These are phyloP conservation scores for Ceyx cyanopectus DNA, from an alignment of 2,113 vertebrate genomes.

Conservation along the genomic window DNA sequence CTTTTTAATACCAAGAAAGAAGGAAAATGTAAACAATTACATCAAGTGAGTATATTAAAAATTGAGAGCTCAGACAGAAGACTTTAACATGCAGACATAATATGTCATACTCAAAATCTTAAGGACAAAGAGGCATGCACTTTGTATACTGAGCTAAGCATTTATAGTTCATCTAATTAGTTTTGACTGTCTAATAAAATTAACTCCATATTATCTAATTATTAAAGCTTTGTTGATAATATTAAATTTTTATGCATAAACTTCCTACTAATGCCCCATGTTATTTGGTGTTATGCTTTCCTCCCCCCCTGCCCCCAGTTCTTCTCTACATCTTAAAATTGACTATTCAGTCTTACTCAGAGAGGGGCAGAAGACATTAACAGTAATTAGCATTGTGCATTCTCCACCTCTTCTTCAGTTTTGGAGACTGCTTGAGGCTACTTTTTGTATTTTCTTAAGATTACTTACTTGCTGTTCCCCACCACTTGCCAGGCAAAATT, in stretches of 20 bases:
- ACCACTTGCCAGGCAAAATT: background rate
- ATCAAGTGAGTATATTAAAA: background rate
- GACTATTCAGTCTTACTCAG: background rate
- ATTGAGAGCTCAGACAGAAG: background rate
- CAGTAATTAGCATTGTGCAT: background rate
- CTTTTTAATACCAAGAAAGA: background rate
- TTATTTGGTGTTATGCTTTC: rapidly evolving
- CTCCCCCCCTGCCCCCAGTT: background rate
- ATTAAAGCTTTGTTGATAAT: background rate
- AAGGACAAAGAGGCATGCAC: background rate
- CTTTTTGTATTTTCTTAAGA: background rate
- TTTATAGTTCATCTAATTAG: background rate
- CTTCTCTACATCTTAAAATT: background rate
- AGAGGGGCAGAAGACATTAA: background rate
- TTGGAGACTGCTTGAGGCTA: background rate
- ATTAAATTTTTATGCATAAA: background rate
- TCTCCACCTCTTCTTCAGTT: background rate
- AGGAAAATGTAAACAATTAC: background rate
- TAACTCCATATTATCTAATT: background rate
- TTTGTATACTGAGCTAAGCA: background rate
- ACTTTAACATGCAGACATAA: background rate
- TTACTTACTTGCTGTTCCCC: background rate
- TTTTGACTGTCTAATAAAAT: background rate
- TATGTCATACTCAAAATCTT: background rate
- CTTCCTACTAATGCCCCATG: background rate